Percentiles rank a stretch among this genome's conserved stretches.
Evolutionary conservation across 2,113 vertebrate species (phyloP).

Genomic region (Lasiurus cinereus): DNA sequence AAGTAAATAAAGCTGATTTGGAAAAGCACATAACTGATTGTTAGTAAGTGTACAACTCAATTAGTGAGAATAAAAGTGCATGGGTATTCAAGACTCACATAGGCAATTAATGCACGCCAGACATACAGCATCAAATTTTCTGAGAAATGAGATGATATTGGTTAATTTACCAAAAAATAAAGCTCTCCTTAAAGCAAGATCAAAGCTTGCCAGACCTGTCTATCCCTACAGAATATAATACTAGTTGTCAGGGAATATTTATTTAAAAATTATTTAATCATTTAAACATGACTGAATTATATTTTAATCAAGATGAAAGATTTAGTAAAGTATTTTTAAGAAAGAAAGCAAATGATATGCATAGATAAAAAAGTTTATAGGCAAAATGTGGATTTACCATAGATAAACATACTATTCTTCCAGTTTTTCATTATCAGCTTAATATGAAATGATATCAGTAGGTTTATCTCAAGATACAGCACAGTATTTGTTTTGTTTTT

Average conservation of each 20-base stretch:
- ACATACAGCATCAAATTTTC: constrained; percentile 42
- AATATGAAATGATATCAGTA: neutral
- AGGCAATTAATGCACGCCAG: constrained; percentile 20
- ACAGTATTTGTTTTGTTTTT: constrained; percentile 50
- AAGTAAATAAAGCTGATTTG: constrained; percentile 56
- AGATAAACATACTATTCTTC: neutral
- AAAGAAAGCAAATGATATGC: neutral
- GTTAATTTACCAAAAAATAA: constrained; percentile 56
- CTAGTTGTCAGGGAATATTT: neutral
- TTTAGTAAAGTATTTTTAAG: neutral
- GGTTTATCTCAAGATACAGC: constrained; percentile 20
- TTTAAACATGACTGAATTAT: constrained; percentile 10
- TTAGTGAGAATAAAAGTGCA: constrained; percentile 9
- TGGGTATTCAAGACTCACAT: constrained; percentile 43
- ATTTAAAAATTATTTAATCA: constrained; percentile 1
- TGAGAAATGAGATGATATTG: neutral
- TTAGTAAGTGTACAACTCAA: constrained; percentile 41
- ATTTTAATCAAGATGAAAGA: constrained; percentile 40
- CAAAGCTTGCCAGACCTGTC: neutral
- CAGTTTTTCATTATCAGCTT: constrained; percentile 37
- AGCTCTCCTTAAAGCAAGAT: constrained; percentile 4
- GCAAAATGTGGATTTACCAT: neutral
- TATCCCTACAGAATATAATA: neutral
- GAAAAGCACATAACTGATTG: constrained; percentile 42
- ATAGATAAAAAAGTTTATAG: neutral